Conservation (phyloP, 2,888 invertebrate genomes). For the Lampropteryx suffumata region DNA sequence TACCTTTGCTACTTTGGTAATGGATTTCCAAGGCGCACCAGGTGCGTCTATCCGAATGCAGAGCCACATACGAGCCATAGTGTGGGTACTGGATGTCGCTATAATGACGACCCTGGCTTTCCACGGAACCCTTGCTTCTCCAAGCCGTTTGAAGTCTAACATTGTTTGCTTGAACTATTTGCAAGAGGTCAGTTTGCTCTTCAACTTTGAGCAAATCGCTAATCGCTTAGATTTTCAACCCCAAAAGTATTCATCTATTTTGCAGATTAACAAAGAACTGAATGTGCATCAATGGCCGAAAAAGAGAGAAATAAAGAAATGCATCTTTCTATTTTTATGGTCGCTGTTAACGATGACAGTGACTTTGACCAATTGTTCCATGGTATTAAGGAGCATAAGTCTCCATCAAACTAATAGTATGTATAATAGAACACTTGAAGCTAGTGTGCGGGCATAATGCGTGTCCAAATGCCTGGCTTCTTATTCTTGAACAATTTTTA, state of each 20-base stretch:
- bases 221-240: no score
- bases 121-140: constrained; percentile 30
- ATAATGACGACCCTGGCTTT: constrained; percentile 26
- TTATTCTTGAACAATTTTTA: no score
- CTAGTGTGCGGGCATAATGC: no score
- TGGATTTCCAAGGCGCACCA: constrained; percentile 21
- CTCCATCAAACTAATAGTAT: not conserved
- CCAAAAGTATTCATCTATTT: no score
- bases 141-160: constrained; percentile 34
- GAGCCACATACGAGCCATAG: constrained; percentile 23
- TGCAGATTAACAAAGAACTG: constrained; percentile 42
- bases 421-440: not conserved
- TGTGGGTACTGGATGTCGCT: constrained; percentile 34
- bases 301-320: constrained; percentile 20
- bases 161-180: constrained; percentile 34
- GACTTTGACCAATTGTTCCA: constrained; percentile 7
- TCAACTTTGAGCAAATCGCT: no score
- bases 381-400: not conserved
- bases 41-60: constrained; percentile 27
- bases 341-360: not conserved
- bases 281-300: constrained; percentile 23
- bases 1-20: constrained; percentile 17
- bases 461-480: no score
- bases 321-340: constrained; percentile 15
- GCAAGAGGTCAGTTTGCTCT: constrained; percentile 44